phyloP scores from a whole-genome alignment of 2,113 vertebrate genomes.

The Melanerpes aurifrons region DNA sequence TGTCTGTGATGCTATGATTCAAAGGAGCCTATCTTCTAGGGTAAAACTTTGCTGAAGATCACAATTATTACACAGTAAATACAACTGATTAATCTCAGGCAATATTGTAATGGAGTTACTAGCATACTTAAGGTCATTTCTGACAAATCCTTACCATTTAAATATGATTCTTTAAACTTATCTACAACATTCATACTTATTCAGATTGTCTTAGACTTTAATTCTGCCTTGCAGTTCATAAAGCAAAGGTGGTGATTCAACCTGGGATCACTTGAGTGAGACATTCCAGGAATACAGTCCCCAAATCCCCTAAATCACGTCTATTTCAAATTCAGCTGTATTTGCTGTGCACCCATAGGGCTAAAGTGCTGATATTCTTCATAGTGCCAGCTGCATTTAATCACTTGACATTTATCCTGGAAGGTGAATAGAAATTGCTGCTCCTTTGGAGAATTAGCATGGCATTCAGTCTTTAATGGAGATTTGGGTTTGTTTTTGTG shows the following conservation, averaged over 20 bases:
- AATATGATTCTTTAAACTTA: neutral
- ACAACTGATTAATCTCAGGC: neutral
- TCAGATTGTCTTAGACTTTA: neutral
- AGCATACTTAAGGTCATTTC: neutral
- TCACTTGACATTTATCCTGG: neutral
- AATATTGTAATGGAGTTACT: neutral
- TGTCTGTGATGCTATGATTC: no score
- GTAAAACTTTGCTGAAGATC: neutral
- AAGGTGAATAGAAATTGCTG: neutral
- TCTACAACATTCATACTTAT: neutral
- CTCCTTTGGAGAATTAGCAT: neutral
- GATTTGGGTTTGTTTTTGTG: neutral
- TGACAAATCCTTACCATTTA: neutral
- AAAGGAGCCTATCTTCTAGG: neutral
- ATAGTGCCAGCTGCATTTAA: neutral
- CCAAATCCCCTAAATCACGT: neutral
- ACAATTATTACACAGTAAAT: neutral
- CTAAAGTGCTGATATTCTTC: neutral
- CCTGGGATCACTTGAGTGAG: neutral
- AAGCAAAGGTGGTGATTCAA: neutral
- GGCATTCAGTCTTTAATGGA: neutral
- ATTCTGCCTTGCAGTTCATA: neutral
- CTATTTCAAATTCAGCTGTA: neutral
- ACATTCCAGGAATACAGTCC: neutral
- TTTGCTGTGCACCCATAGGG: neutral